Percentiles rank a stretch among this genome's conserved stretches.
Conservation (phyloP, 2,797 vertebrate species). For the Cossypha niveicapilla region DNA sequence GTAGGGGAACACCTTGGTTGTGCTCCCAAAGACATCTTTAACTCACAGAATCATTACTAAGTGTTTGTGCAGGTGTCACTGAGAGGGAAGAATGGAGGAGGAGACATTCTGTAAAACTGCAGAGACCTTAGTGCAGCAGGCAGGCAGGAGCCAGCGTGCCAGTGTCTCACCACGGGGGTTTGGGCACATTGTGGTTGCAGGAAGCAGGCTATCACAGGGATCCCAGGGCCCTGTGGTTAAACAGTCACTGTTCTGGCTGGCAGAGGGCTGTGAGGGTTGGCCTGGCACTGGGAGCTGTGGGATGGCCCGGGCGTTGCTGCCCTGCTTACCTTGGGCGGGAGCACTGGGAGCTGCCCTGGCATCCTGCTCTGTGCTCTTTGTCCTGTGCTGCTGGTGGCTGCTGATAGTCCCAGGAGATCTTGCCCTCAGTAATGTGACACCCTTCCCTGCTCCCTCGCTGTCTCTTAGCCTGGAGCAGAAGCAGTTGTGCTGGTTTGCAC, state of each 20-base stretch:
- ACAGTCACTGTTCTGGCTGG: accelerated
- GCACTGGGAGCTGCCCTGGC: background rate
- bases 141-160: accelerated
- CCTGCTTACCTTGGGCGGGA: background rate
- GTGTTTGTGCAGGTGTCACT: background rate
- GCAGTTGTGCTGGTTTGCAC: background rate
- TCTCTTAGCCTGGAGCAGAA: background rate
- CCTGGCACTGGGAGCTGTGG: background rate
- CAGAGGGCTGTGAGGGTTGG: background rate
- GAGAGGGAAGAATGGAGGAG: background rate
- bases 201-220: background rate
- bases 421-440: background rate
- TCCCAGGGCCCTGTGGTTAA: background rate
- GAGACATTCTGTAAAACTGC: background rate
- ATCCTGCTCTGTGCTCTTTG: background rate
- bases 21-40: background rate
- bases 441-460: background rate
- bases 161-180: accelerated
- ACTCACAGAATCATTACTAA: background rate
- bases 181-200: accelerated
- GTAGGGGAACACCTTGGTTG: background rate
- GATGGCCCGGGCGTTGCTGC: accelerated
- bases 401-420: background rate
- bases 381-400: accelerated
- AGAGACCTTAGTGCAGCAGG: background rate